Base-by-base conservation (phyloP, 2,797 vertebrate species). In the Gila robusta region DNA sequence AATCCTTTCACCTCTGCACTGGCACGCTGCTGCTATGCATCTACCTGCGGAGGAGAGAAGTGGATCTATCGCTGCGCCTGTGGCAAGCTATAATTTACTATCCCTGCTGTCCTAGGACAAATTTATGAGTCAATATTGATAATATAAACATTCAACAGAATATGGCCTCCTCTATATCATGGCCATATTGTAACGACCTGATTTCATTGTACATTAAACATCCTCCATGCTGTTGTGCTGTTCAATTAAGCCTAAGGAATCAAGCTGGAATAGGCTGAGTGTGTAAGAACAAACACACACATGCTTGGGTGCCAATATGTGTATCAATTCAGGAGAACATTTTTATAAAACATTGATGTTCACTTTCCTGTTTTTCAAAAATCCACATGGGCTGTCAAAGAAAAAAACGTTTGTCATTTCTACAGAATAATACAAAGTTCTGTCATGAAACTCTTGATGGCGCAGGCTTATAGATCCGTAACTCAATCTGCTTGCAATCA, bases 1-100 rank as follows among this genome's bases (percentile, higher is more conserved):
- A 92, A 92, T 93, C 90, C 93, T 91, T 93, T 94, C 93, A 94
- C 94, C 93, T 95, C 94, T 92, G 92, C 91, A 88, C 92, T 71
- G 71, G 86, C 91, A 90, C 35, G 71, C 91, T 93, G 91, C 91
- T 69, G 79, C 87, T 91, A 88, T 56, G 69, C 91, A 81, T 91
- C 90, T 87, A 90, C 81, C 93, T 92, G 92, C 89, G 86, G 83
- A 91, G 93, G 92, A 92, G 92, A 64, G 91, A 93, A 87, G 91
- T 67, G 84, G 87, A 94, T 94, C 92, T 83, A 93, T 94, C 91
- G 93, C 93, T 93, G 89, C 91, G 91, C 83, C 87, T 73, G 85
- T 91, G 91, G 90, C 84, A 76, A 88, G 89, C 90, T 66, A 72
- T 91, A 91, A 92, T 92, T 95, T 89, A 93, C 93, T 82, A 79